Evolutionary conservation across 2,113 vertebrate genomes (phyloP), one percentile per base, ranked within the genome.

Genomic region (Rhagologus leucostigma): DNA sequence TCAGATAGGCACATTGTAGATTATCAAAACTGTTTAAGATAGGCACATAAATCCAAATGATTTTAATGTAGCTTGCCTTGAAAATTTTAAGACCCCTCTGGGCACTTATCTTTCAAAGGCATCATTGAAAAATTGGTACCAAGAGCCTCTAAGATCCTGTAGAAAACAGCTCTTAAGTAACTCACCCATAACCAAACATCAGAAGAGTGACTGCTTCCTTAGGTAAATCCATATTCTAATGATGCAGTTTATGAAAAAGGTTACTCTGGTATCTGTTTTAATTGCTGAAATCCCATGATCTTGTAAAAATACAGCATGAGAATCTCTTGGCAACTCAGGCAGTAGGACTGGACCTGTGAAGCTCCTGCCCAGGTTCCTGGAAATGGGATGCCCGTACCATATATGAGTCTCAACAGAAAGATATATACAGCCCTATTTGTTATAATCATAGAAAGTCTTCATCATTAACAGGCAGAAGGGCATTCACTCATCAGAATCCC

Each of bases 61-160:
- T 96, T 94, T 94, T 92, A 96, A 87, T 95, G 95, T 81, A 92
- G 90, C 83, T 69, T 96, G 90, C 93, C 91, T 89, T 94, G 88
- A 92, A 96, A 90, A 90, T 96, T 90, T 97, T 96, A 96, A 95
- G 96, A 93, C 74, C 62, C 96, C 90, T 96, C 87, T 96, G 93
- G 95, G 96, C 94, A 94, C 94, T 94, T 97, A 90, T 59, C 90
- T 96, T 96, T 90, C 90, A 94, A 94, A 96, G 88, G 93, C 92
- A 89, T 92, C 92, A 86, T 74, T 97, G 95, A 97, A 97, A 96
- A 96, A 96, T 94, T 89, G 90, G 92, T 89, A 87, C 83, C 93
- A 68, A 84, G 90, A 96, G 93, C 88, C 90, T 84, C 91, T 78
- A 90, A 84, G 82, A 93, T 84, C 92, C 71, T 93, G 89, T 90